Base-by-base conservation (phyloP, 2,888 invertebrate species). In the Cryptocephalus primarius region DNA sequence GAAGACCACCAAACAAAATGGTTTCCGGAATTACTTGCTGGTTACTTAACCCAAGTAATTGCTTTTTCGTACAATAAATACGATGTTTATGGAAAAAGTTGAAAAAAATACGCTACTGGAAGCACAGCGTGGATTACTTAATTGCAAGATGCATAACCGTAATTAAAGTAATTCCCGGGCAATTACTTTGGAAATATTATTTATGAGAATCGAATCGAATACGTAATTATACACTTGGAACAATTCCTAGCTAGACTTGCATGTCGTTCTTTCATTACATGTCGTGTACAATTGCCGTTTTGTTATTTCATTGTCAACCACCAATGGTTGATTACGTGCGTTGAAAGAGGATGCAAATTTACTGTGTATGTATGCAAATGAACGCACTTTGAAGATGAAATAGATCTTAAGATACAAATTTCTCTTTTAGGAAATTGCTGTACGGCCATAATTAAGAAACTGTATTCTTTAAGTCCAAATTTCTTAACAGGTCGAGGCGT, bases 191-290 rank as follows among this genome's bases (percentile, higher is more conserved):
- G 52, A 56, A 56, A 58, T 55, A 58, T 22, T 22, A 22, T 58
- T 58, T 57, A 58, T 58, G 58, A 52, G 58, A 58, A 58, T 55
- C 52, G 55, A 50, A 54, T 50, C 46, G 55, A 50, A 54, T 50
- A 44, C 46, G 45, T 54, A 58, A 58, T 58, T 58, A 56, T 44
- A 57, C 50, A 43, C 44, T 50, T 54, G 50, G 50, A 55, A 52
- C 55, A 53, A 58, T 11, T 55, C 48, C 49, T 55, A 57, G 55
- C 53, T 55, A 56, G 56, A 58, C 56, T 55, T 58, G 58, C 58
- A 58, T 58, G 58, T 57, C 52, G 22, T 22, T 56, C 55, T 55
- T 11, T 36, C 36, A 55, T 55, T 50, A 52, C 47, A 49, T 55
- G 49, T 50, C 36, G 12, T 36, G 33, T 22, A 22, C 31, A 33